Evolutionary conservation across 2,888 invertebrate genomes (phyloP), one percentile per base, ranked within the genome.

Genomic region (Acanthosepion pharaonis): DNA sequence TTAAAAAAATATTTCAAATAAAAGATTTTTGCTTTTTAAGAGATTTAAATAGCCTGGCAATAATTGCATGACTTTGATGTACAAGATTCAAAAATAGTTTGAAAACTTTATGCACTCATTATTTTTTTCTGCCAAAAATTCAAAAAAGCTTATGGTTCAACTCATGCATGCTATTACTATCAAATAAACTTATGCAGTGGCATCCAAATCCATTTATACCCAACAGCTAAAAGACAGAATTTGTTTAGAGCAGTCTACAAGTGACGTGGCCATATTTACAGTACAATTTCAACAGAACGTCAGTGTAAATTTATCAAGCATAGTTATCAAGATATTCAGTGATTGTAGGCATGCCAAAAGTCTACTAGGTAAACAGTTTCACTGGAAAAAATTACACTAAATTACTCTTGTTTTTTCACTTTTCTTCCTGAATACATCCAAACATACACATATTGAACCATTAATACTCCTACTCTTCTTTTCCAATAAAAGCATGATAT

Each of bases 261-360:
- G n/a, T n/a, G n/a, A 8, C 33, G 78, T 78, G 8, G 78, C 33
- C 78, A 78, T 78, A n/a, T 78, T 78, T 78, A 78, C 78, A 33
- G 78, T 78, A 78, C 78, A 78, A 78, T n/a, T 78, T 78, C 78
- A n/a, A 78, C 78, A n/a, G 78, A 78, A 78, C 78, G 33, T 78
- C 78, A 78, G 78, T 78, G 78, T 78, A 78, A 78, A 78, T 78
- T 78, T 78, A 78, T 78, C n/a, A 78, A n/a, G 78, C n/a, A 33
- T 78, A 78, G 78, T 78, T 78, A 78, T 78, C n/a, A n/a, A 78
- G n/a, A 78, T 78, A 78, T 78, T 78, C 78, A 15, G 15, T 78
- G 78, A 78, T 78, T n/a, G 78, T 78, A 78, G 78, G n/a, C 33
- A 78, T 78, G 78, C 78, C 78, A 78, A 78, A 78, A 78, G 78